Evolutionary conservation across 2,797 vertebrate genomes (phyloP).

Genomic region (Peromyscus eremicus): DNA sequence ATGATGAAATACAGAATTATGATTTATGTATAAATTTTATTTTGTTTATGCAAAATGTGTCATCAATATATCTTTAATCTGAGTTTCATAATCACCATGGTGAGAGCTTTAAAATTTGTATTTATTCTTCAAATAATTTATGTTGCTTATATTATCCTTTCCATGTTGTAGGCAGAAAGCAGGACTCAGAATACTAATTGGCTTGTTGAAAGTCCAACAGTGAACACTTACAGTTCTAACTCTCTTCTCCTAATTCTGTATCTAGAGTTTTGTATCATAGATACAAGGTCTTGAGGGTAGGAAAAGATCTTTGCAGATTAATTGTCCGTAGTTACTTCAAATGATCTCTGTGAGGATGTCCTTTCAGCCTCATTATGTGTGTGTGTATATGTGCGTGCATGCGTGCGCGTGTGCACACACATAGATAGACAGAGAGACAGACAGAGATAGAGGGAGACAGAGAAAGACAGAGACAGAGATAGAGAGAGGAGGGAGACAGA

Average conservation of each 20-base stretch:
- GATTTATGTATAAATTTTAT: conserved; percentile 6
- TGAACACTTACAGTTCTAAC: neutral
- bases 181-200: neutral
- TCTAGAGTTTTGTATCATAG: neutral
- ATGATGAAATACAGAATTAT: neutral
- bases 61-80: neutral
- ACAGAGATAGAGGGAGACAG: too few relatives aligned
- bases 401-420: too few relatives aligned
- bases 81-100: neutral
- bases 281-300: neutral
- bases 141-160: neutral
- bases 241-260: neutral
- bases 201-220: neutral
- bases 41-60: neutral
- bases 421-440: too few relatives aligned
- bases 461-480: too few relatives aligned
- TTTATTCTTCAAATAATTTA: conserved; percentile 12
- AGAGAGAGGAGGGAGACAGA: too few relatives aligned
- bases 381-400: too few relatives aligned
- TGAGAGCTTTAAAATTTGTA: neutral
- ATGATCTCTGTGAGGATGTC: neutral
- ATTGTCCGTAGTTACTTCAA: neutral
- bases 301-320: conserved; percentile 38
- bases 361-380: neutral
- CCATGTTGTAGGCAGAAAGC: neutral